These are phyloP conservation scores for Epinephelus malabaricus DNA, from an alignment of 2,797 vertebrate genomes.

Conservation along the genomic window DNA sequence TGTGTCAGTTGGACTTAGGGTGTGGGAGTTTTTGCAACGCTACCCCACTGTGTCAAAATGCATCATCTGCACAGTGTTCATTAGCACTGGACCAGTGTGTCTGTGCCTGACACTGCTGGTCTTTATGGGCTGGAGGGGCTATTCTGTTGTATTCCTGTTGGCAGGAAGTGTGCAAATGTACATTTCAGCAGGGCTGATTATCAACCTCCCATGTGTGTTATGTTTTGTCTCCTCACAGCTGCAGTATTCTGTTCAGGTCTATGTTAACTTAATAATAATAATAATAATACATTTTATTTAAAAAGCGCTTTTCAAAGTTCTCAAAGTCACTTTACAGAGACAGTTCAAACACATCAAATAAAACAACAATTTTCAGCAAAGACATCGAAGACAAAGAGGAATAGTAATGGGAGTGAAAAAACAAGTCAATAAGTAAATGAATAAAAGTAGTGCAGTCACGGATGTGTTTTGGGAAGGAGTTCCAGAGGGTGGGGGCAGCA, in stretches of 20 bases:
- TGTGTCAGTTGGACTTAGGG: not conserved
- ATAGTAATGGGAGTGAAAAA: no score
- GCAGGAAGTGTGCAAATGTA: not conserved
- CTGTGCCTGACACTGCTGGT: not conserved
- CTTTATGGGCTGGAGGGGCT: not conserved
- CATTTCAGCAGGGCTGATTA: not conserved
- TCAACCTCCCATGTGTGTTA: not conserved
- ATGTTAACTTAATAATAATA: no score
- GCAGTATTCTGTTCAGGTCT: not conserved
- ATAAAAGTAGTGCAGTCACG: no score
- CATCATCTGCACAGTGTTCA: not conserved
- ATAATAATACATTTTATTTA: no score
- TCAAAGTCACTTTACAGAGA: no score
- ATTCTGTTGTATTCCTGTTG: not conserved
- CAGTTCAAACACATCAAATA: no score
- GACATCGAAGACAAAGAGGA: no score
- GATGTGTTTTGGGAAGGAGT: no score
- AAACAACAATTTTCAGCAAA: no score
- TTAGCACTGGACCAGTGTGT: not conserved
- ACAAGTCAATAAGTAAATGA: no score
- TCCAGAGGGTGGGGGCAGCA: no score
- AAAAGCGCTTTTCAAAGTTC: no score
- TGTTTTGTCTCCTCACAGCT: not conserved
- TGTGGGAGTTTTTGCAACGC: not conserved
- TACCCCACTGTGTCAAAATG: not conserved